Conservation (phyloP, 2,797 vertebrate genomes). For the Crocodylus rhombifer region DNA sequence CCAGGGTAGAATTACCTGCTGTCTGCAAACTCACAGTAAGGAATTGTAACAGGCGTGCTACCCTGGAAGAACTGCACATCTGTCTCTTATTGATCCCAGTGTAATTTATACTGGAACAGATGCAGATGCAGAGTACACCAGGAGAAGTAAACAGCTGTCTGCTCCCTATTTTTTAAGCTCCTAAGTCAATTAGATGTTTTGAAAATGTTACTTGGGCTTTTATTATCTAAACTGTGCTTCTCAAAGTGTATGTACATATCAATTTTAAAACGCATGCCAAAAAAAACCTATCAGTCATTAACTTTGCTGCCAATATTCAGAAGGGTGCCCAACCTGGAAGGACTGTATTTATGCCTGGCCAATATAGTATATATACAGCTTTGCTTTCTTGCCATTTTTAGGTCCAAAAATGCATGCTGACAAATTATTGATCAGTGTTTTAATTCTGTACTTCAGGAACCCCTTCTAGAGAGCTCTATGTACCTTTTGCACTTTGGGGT, state of each 20-base stretch:
- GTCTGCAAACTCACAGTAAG: too few relatives aligned
- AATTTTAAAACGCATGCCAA: not conserved
- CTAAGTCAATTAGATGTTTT: not conserved
- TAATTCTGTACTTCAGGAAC: not conserved
- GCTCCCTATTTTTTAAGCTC: not conserved
- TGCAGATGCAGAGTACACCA: too few relatives aligned
- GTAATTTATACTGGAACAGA: too few relatives aligned
- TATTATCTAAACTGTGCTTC: not conserved
- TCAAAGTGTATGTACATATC: not conserved
- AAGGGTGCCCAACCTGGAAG: not conserved
- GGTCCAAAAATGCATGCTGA: not conserved
- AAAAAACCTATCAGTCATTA: too few relatives aligned
- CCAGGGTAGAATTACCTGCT: too few relatives aligned
- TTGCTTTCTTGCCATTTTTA: not conserved
- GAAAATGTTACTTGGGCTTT: not conserved
- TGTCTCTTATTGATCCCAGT: too few relatives aligned
- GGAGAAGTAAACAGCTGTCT: too few relatives aligned
- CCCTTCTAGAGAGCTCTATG: not conserved
- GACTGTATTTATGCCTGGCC: not conserved
- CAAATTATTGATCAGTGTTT: not conserved
- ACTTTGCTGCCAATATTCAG: not conserved
- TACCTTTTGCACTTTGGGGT: not conserved
- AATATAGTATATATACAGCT: not conserved
- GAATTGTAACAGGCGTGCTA: too few relatives aligned
- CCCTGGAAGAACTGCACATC: too few relatives aligned